Evolutionary conservation across 2,113 vertebrate species (phyloP).

Genomic region (Tragelaphus scriptus): DNA sequence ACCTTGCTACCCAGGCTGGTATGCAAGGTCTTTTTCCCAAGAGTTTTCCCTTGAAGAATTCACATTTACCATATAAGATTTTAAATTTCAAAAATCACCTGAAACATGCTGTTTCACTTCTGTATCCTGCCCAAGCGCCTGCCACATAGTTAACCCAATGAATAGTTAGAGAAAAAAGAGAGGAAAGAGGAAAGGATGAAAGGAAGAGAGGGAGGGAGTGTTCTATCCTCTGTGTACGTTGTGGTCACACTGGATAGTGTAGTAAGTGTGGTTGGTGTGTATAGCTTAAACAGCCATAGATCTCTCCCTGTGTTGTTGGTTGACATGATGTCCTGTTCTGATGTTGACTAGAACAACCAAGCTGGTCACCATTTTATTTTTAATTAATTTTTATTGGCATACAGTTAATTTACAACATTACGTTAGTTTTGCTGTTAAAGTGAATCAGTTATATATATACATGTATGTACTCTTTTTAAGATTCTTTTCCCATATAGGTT

Average conservation of each 20-base stretch:
- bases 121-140: background rate
- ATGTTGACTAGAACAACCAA: background rate
- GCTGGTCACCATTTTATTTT: background rate
- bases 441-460: background rate
- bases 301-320: background rate
- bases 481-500: background rate
- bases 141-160: background rate
- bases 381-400: background rate
- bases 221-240: background rate
- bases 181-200: background rate
- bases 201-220: background rate
- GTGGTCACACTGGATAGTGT: fast-evolving
- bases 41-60: background rate
- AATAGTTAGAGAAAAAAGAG: background rate
- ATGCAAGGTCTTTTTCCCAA: background rate
- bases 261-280: background rate
- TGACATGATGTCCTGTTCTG: background rate
- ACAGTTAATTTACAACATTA: background rate
- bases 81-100: background rate
- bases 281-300: background rate
- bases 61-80: background rate
- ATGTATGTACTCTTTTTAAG: background rate
- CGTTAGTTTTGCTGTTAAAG: background rate
- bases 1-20: background rate
- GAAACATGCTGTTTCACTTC: background rate